Evolutionary conservation across 2,113 vertebrate genomes (phyloP), one percentile per base, ranked within the genome.

Genomic region (Urocitellus parryii): DNA sequence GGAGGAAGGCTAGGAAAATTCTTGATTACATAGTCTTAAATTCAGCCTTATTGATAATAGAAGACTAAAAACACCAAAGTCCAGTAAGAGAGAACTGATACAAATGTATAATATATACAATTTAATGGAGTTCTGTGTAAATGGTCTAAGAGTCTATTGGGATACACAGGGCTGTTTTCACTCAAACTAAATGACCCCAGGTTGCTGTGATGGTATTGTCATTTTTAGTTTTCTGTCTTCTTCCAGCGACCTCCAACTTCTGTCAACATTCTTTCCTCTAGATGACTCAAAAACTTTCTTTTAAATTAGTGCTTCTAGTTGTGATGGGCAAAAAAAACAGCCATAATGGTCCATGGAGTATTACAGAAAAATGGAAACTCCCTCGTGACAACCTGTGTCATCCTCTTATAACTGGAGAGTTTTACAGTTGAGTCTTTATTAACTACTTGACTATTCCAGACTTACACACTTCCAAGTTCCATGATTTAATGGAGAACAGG

Each of bases 21-120:
- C 70, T 67, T 45, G 37, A 42, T 27, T 72, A 45, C 18, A 20
- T 5, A 77, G 70, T 65, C 58, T 74, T 87, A 81, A 82, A 45
- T 58, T 81, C 32, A 88, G 37, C 32, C 32, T 65, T 53, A 39
- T 67, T n/a, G n/a, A 53, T 67, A 29, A 68, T 34, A 89, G 37
- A 96, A 85, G 39, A 51, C 74, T 68, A 11, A 95, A 95, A 78
- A 9, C 27, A 90, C 56, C 32, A 77, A 42, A 29, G 39, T 83
- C 45, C 34, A 89, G n/a, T 68, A 88, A 73, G 10, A 89, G 51
- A 84, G n/a, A 29, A 85, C 2, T 32, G 34, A 67, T 63, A 13
- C 6, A 7, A 37, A 79, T 77, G 76, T 27, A 89, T 58, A 80
- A 37, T 11, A 45, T 1, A 88, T 8, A 58, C 8, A 9, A 74